Base-by-base conservation (phyloP, 2,113 vertebrate species). In the Aegithalos caudatus region DNA sequence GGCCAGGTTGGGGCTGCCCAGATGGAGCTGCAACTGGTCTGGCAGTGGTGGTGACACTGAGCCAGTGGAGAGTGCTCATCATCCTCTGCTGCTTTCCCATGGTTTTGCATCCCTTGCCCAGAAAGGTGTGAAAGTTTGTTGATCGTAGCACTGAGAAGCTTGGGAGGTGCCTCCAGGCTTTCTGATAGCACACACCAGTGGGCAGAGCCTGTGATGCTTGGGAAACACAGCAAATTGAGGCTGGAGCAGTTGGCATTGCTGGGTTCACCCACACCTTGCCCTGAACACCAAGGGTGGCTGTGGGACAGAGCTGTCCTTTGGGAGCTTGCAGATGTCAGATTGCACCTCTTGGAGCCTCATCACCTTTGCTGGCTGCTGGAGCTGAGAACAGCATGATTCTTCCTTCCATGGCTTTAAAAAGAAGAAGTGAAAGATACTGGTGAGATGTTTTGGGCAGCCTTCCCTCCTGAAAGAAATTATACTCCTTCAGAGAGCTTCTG, bases 381-480 rank as follows among this genome's bases (percentile, higher is more conserved):
- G 38, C 62, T 27, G 54, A 80, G 33, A 62, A 14, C 25, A 73
- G 38, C 0, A 0, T 20, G 50, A 9, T 62, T 88, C 37, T 71
- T 74, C 29, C 27, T 66, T 65, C 42, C 31, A 11, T 0, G 9
- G 58, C 31, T 70, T 88, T 93, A 61, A 88, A 78, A 24, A 56
- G 80, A 85, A 80, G 80, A 85, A 80, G 20, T 79, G 70, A 86
- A 88, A 83, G 85, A 35, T 77, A 25, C 64, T 95, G 65, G 88
- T 96, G 83, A 89, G 88, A 87, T 84, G 57, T 90, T 97, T 86
- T 56, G 84, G 88, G 90, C 56, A 89, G 58, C 62, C 37, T 28
- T 81, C 19, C 45, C 80, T 96, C 81, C 62, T 76, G 77, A 45
- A 84, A 73, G 54, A 92, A 84, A 23, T 47, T 24, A 79, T 72